Evolutionary conservation across 2,113 vertebrate species (phyloP).

Genomic region (Dipodomys merriami): DNA sequence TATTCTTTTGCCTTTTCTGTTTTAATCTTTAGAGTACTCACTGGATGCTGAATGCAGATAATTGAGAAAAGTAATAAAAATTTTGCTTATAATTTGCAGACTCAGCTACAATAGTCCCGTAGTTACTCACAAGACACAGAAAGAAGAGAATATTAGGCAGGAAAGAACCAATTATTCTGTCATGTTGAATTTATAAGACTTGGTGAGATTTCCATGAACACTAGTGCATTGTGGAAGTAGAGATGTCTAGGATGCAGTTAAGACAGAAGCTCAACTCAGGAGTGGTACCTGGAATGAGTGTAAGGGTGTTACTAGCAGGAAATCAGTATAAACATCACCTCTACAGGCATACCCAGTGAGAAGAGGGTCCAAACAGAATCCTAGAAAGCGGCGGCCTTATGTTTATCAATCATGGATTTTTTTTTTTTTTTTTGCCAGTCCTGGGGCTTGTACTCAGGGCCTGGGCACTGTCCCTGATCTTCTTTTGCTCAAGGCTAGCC

Average conservation of each 20-base stretch:
- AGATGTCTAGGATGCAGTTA: not conserved
- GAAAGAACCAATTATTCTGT: not conserved
- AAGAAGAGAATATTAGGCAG: not conserved
- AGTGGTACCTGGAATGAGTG: not conserved
- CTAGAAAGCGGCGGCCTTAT: not conserved
- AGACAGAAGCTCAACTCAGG: not conserved
- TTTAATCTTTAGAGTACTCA: not conserved
- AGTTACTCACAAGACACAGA: not conserved
- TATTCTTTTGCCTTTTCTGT: constrained; percentile 3
- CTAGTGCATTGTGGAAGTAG: not conserved
- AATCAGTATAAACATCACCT: no score
- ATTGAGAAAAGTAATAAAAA: not conserved
- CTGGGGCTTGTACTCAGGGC: no score
- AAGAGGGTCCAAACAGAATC: not conserved
- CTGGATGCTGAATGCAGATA: not conserved
- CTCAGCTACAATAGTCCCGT: not conserved
- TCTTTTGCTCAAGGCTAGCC: no score
- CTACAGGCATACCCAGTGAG: not conserved
- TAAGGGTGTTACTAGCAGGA: not conserved
- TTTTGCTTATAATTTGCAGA: not conserved
- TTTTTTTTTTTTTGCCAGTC: no score
- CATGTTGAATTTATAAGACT: not conserved
- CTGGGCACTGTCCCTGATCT: no score
- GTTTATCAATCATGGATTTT: not conserved
- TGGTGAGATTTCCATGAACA: not conserved